These are phyloP conservation scores for Drosophila melanica DNA, from an alignment of 1,140 invertebrate species.

Conservation along the genomic window DNA sequence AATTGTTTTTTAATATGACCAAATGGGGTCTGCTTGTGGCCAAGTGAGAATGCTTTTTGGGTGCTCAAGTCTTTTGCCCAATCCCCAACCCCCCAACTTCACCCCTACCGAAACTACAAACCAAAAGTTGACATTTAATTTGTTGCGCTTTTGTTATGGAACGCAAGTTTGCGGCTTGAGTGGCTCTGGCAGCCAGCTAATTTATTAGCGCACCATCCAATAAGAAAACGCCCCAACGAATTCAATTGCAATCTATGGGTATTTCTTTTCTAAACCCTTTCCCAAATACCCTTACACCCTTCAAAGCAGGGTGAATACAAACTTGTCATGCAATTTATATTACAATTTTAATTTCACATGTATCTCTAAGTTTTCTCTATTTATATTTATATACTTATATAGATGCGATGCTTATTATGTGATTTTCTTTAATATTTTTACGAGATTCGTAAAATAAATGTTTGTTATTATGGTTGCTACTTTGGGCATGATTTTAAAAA, in stretches of 20 bases:
- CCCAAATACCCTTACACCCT: not conserved
- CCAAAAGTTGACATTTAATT: conserved; percentile 74
- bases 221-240: conserved; percentile 19
- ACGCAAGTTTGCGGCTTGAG: conserved; percentile 29
- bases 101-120: not conserved
- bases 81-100: not conserved
- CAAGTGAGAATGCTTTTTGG: conserved; percentile 55
- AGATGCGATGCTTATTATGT: too few relatives aligned
- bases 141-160: conserved; percentile 60
- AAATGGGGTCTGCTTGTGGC: conserved; percentile 20
- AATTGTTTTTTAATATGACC: conserved; percentile 81
- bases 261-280: not conserved
- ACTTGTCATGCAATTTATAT: not conserved
- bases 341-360: not conserved
- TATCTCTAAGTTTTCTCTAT: too few relatives aligned
- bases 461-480: too few relatives aligned
- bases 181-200: conserved; percentile 30
- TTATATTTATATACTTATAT: too few relatives aligned
- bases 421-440: too few relatives aligned
- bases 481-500: too few relatives aligned
- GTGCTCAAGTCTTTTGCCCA: conserved; percentile 14
- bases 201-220: conserved; percentile 48
- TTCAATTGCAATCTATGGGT: conserved; percentile 24
- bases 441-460: too few relatives aligned
- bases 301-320: not conserved